Evolutionary conservation across 2,113 vertebrate species (phyloP).

Genomic region (Istiophorus platypterus): DNA sequence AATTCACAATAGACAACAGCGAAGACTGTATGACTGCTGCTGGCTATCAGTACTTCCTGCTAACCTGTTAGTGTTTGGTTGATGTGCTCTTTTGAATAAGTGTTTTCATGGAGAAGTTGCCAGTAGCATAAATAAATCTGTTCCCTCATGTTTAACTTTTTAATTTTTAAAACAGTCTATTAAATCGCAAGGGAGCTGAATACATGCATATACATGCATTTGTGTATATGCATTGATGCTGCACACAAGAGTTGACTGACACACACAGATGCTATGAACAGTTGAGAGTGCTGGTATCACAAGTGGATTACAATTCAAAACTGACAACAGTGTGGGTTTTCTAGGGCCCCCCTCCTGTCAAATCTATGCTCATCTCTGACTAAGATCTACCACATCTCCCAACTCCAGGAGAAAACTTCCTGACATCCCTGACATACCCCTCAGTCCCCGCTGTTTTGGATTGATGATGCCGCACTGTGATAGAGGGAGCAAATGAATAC

Average conservation of each 20-base stretch:
- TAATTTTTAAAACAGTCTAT: background rate
- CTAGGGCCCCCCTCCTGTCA: slow-evolving; percentile 24
- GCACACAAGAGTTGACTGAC: slow-evolving; percentile 18
- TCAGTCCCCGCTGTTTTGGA: slow-evolving; percentile 62
- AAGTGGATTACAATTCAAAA: slow-evolving; percentile 33
- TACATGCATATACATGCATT: background rate
- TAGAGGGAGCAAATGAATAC: slow-evolving; percentile 47
- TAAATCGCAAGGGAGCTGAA: background rate
- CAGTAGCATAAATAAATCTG: slow-evolving; percentile 14
- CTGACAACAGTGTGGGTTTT: slow-evolving; percentile 44
- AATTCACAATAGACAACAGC: slow-evolving; percentile 2
- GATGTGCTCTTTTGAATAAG: background rate
- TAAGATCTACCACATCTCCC: slow-evolving; percentile 46
- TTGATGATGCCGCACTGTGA: slow-evolving; percentile 52
- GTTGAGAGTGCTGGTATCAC: background rate
- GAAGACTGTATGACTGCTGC: slow-evolving; percentile 11
- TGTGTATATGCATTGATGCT: slow-evolving; percentile 2
- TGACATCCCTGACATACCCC: slow-evolving; percentile 53
- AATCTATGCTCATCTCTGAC: slow-evolving; percentile 43
- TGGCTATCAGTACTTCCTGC: background rate
- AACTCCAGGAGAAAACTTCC: slow-evolving; percentile 55
- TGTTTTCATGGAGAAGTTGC: background rate
- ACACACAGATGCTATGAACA: background rate
- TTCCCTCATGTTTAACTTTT: background rate
- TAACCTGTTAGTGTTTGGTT: slow-evolving; percentile 4